phyloP scores from a whole-genome alignment of 2,113 vertebrate genomes.

The Catagonus wagneri region DNA sequence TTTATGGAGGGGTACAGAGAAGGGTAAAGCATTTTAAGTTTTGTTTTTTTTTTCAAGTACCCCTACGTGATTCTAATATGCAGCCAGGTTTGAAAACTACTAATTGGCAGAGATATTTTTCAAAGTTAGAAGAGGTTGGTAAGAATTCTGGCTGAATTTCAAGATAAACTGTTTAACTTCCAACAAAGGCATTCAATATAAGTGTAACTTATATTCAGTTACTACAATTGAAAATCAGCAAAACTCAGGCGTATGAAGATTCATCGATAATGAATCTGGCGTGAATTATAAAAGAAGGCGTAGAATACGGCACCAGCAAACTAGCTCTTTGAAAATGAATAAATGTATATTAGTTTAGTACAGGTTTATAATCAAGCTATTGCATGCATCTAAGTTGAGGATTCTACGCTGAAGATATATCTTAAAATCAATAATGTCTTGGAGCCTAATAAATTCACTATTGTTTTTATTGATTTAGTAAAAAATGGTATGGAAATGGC shows the following conservation, averaged over 20 bases:
- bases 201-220: neutral
- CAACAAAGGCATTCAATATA: neutral
- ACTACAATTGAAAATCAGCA: neutral
- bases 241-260: neutral
- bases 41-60: neutral
- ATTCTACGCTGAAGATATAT: neutral
- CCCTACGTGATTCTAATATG: neutral
- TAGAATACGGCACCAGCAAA: neutral
- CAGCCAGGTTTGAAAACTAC: neutral
- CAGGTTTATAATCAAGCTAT: neutral
- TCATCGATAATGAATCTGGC: neutral
- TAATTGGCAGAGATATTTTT: neutral
- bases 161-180: neutral
- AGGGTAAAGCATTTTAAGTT: neutral
- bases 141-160: neutral
- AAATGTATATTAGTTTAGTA: neutral
- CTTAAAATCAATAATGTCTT: constrained; percentile 4
- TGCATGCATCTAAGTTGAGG: neutral
- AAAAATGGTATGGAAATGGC: neutral
- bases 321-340: neutral
- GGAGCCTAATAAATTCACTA: neutral
- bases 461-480: neutral
- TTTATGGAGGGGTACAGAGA: neutral
- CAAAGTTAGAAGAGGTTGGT: constrained; percentile 9
- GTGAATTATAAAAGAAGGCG: neutral